These are phyloP conservation scores for Pachypanchax playfairii DNA, from an alignment of 2,113 vertebrate species.

Conservation along the genomic window DNA sequence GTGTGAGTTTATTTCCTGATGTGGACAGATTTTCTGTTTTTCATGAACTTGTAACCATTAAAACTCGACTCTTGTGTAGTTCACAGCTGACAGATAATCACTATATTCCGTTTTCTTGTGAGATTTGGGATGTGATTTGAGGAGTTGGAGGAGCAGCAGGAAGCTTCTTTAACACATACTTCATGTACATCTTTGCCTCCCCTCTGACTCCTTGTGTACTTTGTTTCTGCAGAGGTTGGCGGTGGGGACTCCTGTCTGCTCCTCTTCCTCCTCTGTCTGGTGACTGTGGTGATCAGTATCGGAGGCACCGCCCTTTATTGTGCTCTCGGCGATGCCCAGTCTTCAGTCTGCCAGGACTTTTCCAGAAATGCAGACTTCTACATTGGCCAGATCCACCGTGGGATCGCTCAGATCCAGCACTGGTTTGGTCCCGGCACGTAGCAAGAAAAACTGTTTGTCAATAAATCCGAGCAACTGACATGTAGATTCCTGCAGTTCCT, in stretches of 20 bases:
- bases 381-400: conserved; percentile 85
- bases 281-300: conserved; percentile 93
- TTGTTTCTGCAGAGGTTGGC: conserved; percentile 84
- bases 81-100: too few relatives aligned
- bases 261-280: conserved; percentile 91
- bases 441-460: conserved; percentile 36
- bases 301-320: conserved; percentile 97
- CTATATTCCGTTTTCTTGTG: too few relatives aligned
- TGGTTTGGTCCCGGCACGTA: conserved; percentile 86
- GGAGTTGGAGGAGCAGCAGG: too few relatives aligned
- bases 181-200: neutral
- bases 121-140: too few relatives aligned
- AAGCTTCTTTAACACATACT: too few relatives aligned
- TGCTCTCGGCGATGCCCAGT: conserved; percentile 89
- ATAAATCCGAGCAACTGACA: neutral
- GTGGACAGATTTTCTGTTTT: neutral
- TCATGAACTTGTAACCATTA: neutral
- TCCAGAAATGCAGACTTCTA: conserved; percentile 93
- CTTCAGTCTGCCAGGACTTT: conserved; percentile 94
- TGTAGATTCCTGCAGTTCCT: conserved; percentile 9
- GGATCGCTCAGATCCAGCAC: conserved; percentile 85
- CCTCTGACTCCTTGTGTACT: neutral
- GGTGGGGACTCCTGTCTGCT: conserved; percentile 92
- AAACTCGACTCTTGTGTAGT: too few relatives aligned
- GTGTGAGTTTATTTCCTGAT: neutral